phyloP scores from a whole-genome alignment of 1,140 invertebrate genomes.

The Lucilia cuprina region DNA sequence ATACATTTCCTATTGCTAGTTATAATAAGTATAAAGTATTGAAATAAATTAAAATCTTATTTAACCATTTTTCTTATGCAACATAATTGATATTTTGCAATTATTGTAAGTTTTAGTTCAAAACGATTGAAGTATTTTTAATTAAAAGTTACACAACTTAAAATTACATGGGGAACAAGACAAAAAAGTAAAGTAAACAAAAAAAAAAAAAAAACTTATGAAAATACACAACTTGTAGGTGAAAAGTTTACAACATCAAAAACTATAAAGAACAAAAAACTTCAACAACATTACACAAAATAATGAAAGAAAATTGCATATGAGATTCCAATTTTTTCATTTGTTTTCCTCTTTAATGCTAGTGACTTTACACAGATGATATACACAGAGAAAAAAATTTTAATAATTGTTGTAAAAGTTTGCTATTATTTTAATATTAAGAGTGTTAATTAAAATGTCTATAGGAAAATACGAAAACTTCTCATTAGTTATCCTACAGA shows the following conservation, averaged over 20 bases:
- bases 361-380: not conserved
- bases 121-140: not conserved
- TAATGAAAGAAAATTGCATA: slow-evolving; percentile 18
- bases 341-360: not conserved
- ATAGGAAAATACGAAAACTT: too few relatives aligned
- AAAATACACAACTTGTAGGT: not conserved
- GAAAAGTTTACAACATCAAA: not conserved
- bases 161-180: not conserved
- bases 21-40: too few relatives aligned
- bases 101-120: not conserved
- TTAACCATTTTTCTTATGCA: not conserved
- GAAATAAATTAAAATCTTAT: not conserved
- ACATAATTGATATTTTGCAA: slow-evolving; percentile 15
- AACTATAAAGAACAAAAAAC: not conserved
- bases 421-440: too few relatives aligned
- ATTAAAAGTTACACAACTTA: slow-evolving; percentile 12
- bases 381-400: not conserved
- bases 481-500: too few relatives aligned
- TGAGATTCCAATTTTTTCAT: not conserved
- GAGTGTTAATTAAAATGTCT: too few relatives aligned
- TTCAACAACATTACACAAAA: not conserved
- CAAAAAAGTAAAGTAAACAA: not conserved
- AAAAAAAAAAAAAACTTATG: not conserved
- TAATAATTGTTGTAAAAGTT: too few relatives aligned
- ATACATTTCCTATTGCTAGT: too few relatives aligned